Evolutionary conservation across 2,113 vertebrate genomes (phyloP), one percentile per base, ranked within the genome.

Genomic region (Sebastes schlegelii): DNA sequence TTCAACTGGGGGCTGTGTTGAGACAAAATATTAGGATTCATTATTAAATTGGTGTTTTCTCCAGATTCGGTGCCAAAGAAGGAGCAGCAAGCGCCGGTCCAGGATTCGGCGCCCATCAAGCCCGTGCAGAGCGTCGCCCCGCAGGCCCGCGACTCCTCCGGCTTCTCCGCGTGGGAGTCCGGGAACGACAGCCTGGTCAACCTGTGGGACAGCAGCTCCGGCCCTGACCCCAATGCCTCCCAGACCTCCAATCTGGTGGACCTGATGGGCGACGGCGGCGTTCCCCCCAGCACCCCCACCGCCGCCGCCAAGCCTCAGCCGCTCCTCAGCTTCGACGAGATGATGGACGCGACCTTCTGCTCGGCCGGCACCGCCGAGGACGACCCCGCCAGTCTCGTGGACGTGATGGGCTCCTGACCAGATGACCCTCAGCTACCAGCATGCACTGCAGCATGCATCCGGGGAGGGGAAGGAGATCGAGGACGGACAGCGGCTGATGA

Each of bases 241-340:
- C 62, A 91, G 48, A 83, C 95, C 79, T 79, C 95, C 89, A 61
- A 90, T 16, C 87, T 96, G 80, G 92, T 95, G 88, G 95, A 95
- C 80, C 88, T 89, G 91, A 94, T 94, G 93, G 92, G 85, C 4
- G 93, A 91, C 6, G n/a, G 43, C 4, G 34, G 62, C 4, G 74
- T 62, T 55, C 88, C 88, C 23, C 85, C 93, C 43, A 89, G 7
- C 84, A 6, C 58, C 34, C 57, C 79, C 16, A 5, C 74, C 77
- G 89, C 10, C 60, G 40, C 66, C 54, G 42, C 40, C 23, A 84
- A 86, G 17, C 93, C 95, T 17, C 94, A 96, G 91, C 91, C 95
- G 3, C 95, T 99, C 79, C 95, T 99, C 91, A 97, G 96, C 96
- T 98, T 99, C 54, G 97, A 99, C 0, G 97, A 98, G 70, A 92